Evolutionary conservation across 2,797 vertebrate genomes (phyloP).

Genomic region (Brachyrhaphis roseni): DNA sequence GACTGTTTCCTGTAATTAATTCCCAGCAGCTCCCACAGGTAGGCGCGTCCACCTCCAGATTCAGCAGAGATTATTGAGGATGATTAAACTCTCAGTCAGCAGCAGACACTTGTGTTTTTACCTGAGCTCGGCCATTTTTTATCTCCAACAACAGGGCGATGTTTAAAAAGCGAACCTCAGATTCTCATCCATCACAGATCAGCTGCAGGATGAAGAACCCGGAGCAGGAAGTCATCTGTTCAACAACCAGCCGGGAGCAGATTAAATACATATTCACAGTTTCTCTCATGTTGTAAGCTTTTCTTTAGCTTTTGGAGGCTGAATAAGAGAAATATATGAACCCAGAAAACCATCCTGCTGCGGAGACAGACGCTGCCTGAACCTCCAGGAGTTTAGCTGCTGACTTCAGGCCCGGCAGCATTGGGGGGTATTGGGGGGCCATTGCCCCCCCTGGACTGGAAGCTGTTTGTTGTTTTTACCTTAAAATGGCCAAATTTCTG

Average conservation of each 20-base stretch:
- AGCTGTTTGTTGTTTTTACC: too few species aligned
- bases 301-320: neutral
- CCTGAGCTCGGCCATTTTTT: slow-evolving; percentile 61
- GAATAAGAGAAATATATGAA: neutral
- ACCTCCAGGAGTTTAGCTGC: neutral
- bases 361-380: neutral
- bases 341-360: too few species aligned
- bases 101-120: slow-evolving; percentile 23
- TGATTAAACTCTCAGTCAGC: slow-evolving; percentile 41
- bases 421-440: too few species aligned
- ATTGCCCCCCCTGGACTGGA: too few species aligned
- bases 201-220: neutral
- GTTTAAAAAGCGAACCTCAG: neutral
- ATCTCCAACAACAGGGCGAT: slow-evolving; percentile 23
- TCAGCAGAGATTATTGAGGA: slow-evolving; percentile 39
- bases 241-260: neutral
- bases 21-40: slow-evolving; percentile 34
- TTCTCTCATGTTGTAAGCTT: neutral
- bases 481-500: too few species aligned
- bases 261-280: neutral
- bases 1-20: slow-evolving; percentile 45
- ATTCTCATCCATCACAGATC: neutral
- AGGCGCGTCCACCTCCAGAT: slow-evolving; percentile 35
- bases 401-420: too few species aligned
- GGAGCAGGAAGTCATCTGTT: neutral